A percentile compares a stretch with the other conserved stretches of the same genome.
phyloP scores from a whole-genome alignment of 1,140 invertebrate species.

The Philotrypesis tridentata region DNA sequence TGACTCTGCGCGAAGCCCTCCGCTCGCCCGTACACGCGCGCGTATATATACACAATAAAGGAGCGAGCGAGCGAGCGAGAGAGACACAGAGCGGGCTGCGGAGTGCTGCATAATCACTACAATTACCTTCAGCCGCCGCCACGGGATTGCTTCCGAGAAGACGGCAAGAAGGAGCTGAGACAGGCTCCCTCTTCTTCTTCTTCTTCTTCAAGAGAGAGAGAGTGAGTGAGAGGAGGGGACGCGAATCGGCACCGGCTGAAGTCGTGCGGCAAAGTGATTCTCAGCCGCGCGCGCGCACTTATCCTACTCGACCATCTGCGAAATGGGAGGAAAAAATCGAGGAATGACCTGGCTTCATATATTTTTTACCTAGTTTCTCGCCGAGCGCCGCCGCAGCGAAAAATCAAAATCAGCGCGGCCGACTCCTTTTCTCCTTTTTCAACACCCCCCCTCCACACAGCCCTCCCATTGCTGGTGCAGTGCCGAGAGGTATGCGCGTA shows the following conservation, averaged over 20 bases:
- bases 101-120: conserved; percentile 64
- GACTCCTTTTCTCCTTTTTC: too few species aligned
- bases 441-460: too few species aligned
- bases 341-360: neutral
- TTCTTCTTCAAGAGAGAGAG: conserved; percentile 14
- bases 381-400: neutral
- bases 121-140: conserved; percentile 65
- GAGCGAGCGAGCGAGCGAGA: conserved; percentile 36
- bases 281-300: neutral
- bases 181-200: too few species aligned
- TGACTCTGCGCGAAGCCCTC: conserved; percentile 49
- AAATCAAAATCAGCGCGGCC: neutral
- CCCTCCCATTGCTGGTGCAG: too few species aligned
- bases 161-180: conserved; percentile 44
- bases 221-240: neutral
- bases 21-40: conserved; percentile 35
- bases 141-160: conserved; percentile 65
- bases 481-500: too few species aligned
- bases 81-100: neutral
- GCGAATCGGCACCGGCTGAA: neutral
- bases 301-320: neutral
- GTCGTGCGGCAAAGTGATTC: conserved; percentile 16
- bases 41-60: conserved; percentile 4
- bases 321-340: conserved; percentile 9
- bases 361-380: neutral